A percentile compares a stretch with the other conserved stretches of the same genome.
These are phyloP conservation scores for Euborellia annulipes DNA, from an alignment of 1,140 invertebrate genomes.

Conservation along the genomic window DNA sequence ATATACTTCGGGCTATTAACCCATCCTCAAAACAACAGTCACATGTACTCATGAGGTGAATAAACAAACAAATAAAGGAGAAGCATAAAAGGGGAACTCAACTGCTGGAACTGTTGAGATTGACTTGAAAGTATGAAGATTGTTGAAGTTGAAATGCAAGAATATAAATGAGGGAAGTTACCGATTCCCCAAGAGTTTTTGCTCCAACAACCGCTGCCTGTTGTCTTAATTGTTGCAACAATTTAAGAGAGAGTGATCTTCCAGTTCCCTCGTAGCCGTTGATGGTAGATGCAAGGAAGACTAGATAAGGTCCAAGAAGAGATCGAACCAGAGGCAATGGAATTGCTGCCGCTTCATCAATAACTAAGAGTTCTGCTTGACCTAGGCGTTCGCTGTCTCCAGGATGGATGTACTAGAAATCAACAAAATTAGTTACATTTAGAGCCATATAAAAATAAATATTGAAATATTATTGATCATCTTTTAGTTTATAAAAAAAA, in stretches of 20 bases:
- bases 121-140: too few species aligned
- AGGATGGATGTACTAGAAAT: constrained; percentile 79
- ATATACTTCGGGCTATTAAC: too few species aligned
- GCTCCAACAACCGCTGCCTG: constrained; percentile 33
- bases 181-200: constrained; percentile 8
- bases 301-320: constrained; percentile 82
- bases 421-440: constrained; percentile 4
- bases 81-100: too few species aligned
- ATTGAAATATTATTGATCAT: background rate
- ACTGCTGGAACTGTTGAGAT: too few species aligned
- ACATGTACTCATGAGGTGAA: too few species aligned
- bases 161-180: too few species aligned
- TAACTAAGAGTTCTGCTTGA: constrained; percentile 88
- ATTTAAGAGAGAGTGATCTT: constrained; percentile 84
- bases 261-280: constrained; percentile 99
- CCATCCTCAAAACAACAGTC: too few species aligned
- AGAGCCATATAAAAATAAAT: background rate
- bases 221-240: constrained; percentile 73
- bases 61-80: too few species aligned
- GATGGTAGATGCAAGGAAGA: constrained; percentile 93
- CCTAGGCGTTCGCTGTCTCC: constrained; percentile 74
- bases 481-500: background rate
- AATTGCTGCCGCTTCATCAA: constrained; percentile 98
- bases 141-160: too few species aligned
- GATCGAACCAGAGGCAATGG: constrained; percentile 85